Percentiles rank a stretch among this genome's conserved stretches.
These are phyloP conservation scores for Sminthopsis crassicaudata DNA, from an alignment of 2,113 vertebrate species.

Conservation along the genomic window DNA sequence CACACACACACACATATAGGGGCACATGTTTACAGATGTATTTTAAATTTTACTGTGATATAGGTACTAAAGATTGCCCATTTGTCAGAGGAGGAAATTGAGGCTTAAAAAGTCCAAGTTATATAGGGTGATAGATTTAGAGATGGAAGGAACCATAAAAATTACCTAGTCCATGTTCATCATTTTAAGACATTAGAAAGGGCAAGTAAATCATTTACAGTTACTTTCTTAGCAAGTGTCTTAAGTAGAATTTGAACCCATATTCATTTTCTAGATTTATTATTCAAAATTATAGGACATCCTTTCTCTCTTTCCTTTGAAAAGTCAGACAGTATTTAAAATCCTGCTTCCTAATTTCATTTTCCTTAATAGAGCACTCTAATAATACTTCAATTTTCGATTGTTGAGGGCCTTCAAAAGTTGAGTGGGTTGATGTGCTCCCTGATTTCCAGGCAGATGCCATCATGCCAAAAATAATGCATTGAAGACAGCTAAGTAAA, in stretches of 20 bases:
- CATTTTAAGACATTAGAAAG: neutral
- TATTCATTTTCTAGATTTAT: neutral
- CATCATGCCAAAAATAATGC: constrained; percentile 71
- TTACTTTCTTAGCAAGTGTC: neutral
- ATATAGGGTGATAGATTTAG: neutral
- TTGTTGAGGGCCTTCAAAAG: constrained; percentile 58
- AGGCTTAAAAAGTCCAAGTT: neutral
- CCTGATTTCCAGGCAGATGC: constrained; percentile 53
- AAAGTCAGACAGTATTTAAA: constrained; percentile 28
- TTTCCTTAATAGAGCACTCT: constrained; percentile 38
- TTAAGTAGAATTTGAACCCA: neutral
- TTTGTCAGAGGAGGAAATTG: neutral
- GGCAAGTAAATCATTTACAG: neutral
- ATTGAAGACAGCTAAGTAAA: constrained; percentile 66
- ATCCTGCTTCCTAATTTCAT: constrained; percentile 47
- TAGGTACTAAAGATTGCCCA: neutral
- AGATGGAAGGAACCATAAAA: neutral
- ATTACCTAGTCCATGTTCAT: neutral
- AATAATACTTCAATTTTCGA: constrained; percentile 67
- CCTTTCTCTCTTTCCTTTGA: constrained; percentile 37
- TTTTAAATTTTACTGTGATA: neutral
- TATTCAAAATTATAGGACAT: constrained; percentile 13
- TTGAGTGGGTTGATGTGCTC: constrained; percentile 50
- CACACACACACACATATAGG: no score
- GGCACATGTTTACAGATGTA: no score